Percentiles rank a stretch among this genome's conserved stretches.
These are phyloP conservation scores for Paraescarpia echinospica DNA, from an alignment of 1,140 invertebrate species.

Conservation along the genomic window DNA sequence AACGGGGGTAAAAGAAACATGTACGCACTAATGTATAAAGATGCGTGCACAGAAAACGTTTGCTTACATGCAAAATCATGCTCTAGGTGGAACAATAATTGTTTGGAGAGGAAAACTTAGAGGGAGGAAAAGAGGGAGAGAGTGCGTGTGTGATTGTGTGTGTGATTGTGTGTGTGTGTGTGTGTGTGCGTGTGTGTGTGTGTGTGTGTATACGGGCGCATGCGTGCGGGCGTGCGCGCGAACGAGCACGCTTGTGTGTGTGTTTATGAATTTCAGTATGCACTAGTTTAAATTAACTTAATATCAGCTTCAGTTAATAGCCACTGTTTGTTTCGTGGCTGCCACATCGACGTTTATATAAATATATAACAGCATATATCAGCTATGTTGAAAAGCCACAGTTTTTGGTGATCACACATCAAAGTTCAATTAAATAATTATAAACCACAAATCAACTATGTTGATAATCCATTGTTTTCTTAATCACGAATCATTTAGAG, in stretches of 20 bases:
- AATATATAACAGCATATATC: too few species aligned
- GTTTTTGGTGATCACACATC: too few species aligned
- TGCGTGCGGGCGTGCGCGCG: not conserved
- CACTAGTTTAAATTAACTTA: not conserved
- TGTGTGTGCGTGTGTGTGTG: not conserved
- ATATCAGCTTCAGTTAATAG: not conserved
- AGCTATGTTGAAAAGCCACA: too few species aligned
- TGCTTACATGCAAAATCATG: not conserved
- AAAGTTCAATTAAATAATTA: too few species aligned
- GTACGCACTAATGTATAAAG: not conserved
- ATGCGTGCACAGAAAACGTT: not conserved
- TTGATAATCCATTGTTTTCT: not conserved
- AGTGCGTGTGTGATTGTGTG: not conserved
- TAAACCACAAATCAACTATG: too few species aligned
- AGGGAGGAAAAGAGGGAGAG: not conserved
- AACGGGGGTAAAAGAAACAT: not conserved
- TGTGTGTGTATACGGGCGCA: not conserved
- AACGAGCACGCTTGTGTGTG: not conserved
- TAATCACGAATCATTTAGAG: not conserved
- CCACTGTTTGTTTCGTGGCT: not conserved
- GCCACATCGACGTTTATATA: too few species aligned
- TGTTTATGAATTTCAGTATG: not conserved
- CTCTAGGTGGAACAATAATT: not conserved
- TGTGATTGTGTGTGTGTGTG: not conserved
- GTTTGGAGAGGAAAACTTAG: not conserved